Evolutionary conservation across 1,140 invertebrate species (phyloP).

Genomic region (Drosophila melanogaster): Release_6_plus_ISO1_MT NT_037436.4:13938501-13939000

Average conservation of each 20-base stretch:
- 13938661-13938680: constrained; percentile 19
- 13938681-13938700: constrained; percentile 9
- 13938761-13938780: no score
- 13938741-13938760: no score
- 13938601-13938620: constrained; percentile 1
- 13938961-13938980: constrained; percentile 4
- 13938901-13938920: background rate
- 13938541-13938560: constrained; percentile 76
- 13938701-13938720: constrained; percentile 11
- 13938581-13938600: constrained; percentile 21
- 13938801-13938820: no score
- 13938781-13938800: no score
- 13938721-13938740: background rate
- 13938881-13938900: background rate
- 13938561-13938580: constrained; percentile 58
- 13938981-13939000: constrained; percentile 19
- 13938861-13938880: background rate
- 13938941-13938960: background rate
- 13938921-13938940: background rate
- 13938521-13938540: constrained; percentile 56
- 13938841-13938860: background rate
- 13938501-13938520: constrained; percentile 2
- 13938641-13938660: constrained; percentile 17
- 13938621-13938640: constrained; percentile 21
- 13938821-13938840: background rate